These are phyloP conservation scores for Rhopalosiphum padi DNA, from an alignment of 1,140 invertebrate genomes.

Conservation along the genomic window DNA sequence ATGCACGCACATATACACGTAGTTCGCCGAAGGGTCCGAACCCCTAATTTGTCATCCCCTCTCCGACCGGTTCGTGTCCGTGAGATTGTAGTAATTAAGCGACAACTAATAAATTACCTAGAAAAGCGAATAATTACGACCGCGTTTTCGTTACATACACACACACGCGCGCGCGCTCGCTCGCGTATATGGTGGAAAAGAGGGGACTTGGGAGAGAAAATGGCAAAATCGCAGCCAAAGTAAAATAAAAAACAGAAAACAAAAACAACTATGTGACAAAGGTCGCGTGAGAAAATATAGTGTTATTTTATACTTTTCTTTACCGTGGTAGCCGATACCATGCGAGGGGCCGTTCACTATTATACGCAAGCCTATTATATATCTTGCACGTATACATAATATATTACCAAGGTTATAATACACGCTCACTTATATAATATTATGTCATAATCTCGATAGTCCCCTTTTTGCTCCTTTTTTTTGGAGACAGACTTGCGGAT, in stretches of 20 bases:
- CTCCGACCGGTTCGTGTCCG: background rate
- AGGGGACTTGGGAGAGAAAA: background rate
- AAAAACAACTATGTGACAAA: background rate
- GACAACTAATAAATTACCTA: conserved; percentile 46
- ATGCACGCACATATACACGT: background rate
- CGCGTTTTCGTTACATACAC: background rate
- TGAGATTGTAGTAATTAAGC: conserved; percentile 30
- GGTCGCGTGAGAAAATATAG: background rate
- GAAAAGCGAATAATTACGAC: conserved; percentile 19
- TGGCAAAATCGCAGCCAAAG: background rate
- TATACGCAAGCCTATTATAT: background rate
- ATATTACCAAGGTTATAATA: background rate
- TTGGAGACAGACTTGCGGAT: background rate
- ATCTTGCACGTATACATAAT: background rate
- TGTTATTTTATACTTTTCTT: conserved; percentile 5
- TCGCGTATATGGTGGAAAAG: no score
- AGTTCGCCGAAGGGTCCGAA: background rate
- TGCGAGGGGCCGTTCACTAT: background rate
- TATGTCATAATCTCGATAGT: background rate
- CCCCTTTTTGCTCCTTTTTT: background rate
- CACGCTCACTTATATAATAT: background rate
- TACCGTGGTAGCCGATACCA: background rate
- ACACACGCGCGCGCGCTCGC: no score
- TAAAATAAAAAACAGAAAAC: background rate
- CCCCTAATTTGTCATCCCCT: conserved; percentile 35